Conservation (phyloP, 2,888 invertebrate species). For the Drosophila stalkeri region DNA sequence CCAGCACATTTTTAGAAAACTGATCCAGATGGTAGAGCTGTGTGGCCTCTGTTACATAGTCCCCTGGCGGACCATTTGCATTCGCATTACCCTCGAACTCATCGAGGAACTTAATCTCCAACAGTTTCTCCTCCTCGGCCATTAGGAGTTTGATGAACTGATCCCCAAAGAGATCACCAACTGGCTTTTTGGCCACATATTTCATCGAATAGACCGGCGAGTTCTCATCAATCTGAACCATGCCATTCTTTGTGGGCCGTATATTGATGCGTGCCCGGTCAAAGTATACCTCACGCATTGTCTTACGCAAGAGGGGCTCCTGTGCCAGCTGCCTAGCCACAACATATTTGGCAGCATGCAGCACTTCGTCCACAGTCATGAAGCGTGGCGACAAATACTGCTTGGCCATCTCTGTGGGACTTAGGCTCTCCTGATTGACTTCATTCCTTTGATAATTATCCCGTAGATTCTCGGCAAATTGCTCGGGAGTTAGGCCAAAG, state of each 20-base stretch:
- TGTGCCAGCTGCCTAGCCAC: slow-evolving; percentile 96
- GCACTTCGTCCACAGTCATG: slow-evolving; percentile 91
- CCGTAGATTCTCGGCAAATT: slow-evolving; percentile 97
- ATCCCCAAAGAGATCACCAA: slow-evolving; percentile 94
- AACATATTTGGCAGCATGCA: slow-evolving; percentile 97
- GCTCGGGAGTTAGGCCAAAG: slow-evolving; percentile 96
- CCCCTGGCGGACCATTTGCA: slow-evolving; percentile 86
- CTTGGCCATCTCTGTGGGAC: slow-evolving; percentile 92
- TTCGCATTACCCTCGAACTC: slow-evolving; percentile 90
- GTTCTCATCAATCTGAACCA: slow-evolving; percentile 97
- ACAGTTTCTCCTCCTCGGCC: slow-evolving; percentile 92
- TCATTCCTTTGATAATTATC: slow-evolving; percentile 98
- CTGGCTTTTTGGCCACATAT: slow-evolving; percentile 96
- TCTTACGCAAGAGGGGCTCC: slow-evolving; percentile 94
- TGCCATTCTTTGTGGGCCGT: slow-evolving; percentile 94
- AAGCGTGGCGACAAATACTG: slow-evolving; percentile 90
- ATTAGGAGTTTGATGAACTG: slow-evolving; percentile 94
- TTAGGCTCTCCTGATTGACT: slow-evolving; percentile 95
- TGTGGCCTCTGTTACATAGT: slow-evolving; percentile 95
- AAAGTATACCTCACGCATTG: slow-evolving; percentile 93
- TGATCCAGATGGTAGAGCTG: slow-evolving; percentile 91
- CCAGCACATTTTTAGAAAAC: slow-evolving; percentile 96
- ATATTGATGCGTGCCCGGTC: slow-evolving; percentile 94
- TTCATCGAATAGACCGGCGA: slow-evolving; percentile 95
- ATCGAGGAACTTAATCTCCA: slow-evolving; percentile 91